Evolutionary conservation across 2,888 invertebrate species (phyloP).

Genomic region (Folsomia manolachei): DNA sequence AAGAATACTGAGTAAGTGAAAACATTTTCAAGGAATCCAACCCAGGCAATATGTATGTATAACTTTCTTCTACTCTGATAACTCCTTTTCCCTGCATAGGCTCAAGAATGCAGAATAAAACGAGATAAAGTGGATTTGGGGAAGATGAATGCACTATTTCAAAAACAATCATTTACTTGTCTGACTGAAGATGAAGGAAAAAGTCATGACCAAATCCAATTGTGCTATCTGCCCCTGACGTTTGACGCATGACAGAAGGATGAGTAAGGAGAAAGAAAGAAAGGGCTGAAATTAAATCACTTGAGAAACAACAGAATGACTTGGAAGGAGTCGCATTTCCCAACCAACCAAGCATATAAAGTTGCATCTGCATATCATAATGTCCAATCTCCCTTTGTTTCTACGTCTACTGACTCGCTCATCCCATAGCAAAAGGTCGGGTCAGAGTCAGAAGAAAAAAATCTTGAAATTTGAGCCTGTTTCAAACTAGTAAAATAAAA

Average conservation of each 20-base stretch:
- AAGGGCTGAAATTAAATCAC: slow-evolving; percentile 27
- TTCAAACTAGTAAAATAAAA: neutral
- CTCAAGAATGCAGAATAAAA: slow-evolving; percentile 2
- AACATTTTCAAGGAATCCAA: neutral
- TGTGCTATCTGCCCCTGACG: slow-evolving; percentile 28
- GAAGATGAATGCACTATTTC: neutral
- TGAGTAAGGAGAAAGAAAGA: neutral
- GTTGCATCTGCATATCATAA: neutral
- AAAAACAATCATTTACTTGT: slow-evolving; percentile 1
- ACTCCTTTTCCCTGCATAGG: neutral
- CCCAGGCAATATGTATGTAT: too few species aligned
- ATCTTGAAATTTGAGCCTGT: neutral
- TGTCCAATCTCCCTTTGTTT: neutral
- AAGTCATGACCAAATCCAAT: neutral
- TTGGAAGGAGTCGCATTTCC: neutral
- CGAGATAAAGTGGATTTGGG: neutral
- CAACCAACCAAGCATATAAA: neutral
- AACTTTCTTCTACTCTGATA: too few species aligned
- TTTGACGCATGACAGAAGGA: slow-evolving; percentile 31
- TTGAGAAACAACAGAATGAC: slow-evolving; percentile 24
- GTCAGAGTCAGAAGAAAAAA: neutral
- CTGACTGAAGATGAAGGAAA: neutral
- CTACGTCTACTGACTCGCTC: neutral
- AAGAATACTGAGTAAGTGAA: neutral
- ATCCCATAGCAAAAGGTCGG: neutral